Conservation (phyloP, 2,797 vertebrate genomes). For the Lophura swinhoii region DNA sequence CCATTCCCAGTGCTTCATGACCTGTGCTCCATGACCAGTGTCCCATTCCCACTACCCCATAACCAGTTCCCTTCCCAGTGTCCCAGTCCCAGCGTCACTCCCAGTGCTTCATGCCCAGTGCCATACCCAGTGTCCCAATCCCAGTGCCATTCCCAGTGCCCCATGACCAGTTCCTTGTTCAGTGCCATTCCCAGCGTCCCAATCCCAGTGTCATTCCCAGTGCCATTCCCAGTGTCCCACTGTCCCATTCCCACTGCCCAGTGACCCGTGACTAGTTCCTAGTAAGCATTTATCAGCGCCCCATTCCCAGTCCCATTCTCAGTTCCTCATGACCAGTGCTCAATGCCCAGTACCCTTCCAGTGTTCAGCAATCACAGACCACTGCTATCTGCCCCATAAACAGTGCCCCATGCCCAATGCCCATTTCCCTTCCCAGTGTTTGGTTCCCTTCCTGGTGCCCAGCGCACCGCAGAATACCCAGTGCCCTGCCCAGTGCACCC, state of each 20-base stretch:
- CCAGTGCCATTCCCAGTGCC: neutral
- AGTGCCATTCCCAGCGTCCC: neutral
- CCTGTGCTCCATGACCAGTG: neutral
- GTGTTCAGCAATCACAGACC: too few relatives aligned
- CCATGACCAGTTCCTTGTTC: too few relatives aligned
- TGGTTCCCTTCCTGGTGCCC: too few relatives aligned
- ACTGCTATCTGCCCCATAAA: neutral
- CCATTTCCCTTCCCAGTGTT: too few relatives aligned
- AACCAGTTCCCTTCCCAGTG: neutral
- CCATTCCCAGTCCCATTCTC: neutral
- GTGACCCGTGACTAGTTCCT: too few relatives aligned
- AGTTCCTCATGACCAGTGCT: neutral
- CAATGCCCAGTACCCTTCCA: too few relatives aligned
- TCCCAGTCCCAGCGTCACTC: neutral
- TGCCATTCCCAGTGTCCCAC: too few relatives aligned
- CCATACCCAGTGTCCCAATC: too few relatives aligned
- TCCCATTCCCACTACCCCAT: neutral
- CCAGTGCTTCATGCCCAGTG: neutral
- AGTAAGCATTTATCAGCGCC: neutral
- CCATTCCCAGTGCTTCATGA: too few relatives aligned
- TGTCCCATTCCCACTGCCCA: neutral
- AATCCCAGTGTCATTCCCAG: neutral
- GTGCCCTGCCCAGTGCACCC: conserved; percentile 73
- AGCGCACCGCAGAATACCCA: too few relatives aligned
- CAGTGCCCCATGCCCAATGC: neutral